phyloP scores from a whole-genome alignment of 2,113 vertebrate species.

The Notarius quadriscutis region DNA sequence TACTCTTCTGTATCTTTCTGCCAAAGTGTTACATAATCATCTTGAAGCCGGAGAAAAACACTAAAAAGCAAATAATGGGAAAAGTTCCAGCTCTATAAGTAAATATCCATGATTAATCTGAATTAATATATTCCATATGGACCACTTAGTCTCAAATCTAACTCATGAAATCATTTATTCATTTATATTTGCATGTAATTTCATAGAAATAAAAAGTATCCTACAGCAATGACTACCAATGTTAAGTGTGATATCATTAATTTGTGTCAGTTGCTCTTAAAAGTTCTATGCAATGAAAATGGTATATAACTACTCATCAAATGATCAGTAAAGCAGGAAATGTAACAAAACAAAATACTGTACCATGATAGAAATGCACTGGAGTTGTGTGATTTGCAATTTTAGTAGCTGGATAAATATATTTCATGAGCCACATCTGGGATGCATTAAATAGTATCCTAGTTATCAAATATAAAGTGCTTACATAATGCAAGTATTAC shows the following conservation, averaged over 20 bases:
- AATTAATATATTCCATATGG: no score
- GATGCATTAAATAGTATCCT: no score
- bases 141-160: neutral
- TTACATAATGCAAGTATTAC: no score
- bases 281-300: neutral
- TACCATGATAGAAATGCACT: no score
- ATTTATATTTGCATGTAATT: neutral
- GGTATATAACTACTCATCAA: neutral
- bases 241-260: neutral
- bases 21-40: constrained; percentile 48
- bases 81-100: neutral
- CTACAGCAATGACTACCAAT: no score
- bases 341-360: neutral
- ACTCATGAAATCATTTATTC: neutral
- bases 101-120: neutral
- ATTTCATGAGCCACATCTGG: no score
- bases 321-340: neutral
- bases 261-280: neutral
- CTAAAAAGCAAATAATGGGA: neutral
- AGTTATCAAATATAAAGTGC: no score
- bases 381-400: no score
- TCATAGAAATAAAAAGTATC: no score
- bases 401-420: no score
- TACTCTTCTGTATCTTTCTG: constrained; percentile 6
- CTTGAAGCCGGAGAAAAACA: neutral